Base-by-base conservation (phyloP, 2,888 invertebrate genomes). In the Phengaris alcon region DNA sequence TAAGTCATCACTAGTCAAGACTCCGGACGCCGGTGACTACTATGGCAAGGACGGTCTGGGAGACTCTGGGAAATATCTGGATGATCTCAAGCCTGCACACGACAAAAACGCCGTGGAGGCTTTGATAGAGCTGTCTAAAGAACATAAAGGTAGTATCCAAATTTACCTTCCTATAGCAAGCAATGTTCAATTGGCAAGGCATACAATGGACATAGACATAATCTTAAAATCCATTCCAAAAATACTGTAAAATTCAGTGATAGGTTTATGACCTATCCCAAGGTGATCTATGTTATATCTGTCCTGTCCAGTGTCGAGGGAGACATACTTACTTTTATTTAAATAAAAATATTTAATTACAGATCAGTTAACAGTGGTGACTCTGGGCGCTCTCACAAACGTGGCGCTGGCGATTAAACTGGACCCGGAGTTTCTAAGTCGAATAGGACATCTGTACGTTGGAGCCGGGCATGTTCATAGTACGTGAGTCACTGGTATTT, bases 401-500 rank as follows among this genome's bases (percentile, higher is more conserved):
- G 88, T 97, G 68, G 98, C 97, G 0, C 83, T 97, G 78, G 95
- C 97, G 3, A 92, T 96, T 6, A 95, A 95, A 81, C 85, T 97
- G 82, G 96, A 96, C 80, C 94, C 96, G 0, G 85, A 94, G 10
- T 96, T 97, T 82, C 86, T 95, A 0, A 82, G 90, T 46, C 93
- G 95, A 77, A 86, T 97, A 1, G 95, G 95, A 77, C 95, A 96
- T 73, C 88, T 97, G 48, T 96, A 94, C 83, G 94, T 97, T 7
- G 97, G 97, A 94, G 97, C 97, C 8, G 97, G 97, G 77, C 97
- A 97, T 86, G 94, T 95, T 78, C 93, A 94, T 82, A 96, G 97
- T 96, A 91, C 89, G 87, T 83, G 15, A 68, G 64, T 73, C 12
- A 46, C 7, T n/a, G 68, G 8, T 46, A 6, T 12, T 12, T 15